Evolutionary conservation across 2,888 invertebrate species (phyloP).

Genomic region (Glomeris marginata): DNA sequence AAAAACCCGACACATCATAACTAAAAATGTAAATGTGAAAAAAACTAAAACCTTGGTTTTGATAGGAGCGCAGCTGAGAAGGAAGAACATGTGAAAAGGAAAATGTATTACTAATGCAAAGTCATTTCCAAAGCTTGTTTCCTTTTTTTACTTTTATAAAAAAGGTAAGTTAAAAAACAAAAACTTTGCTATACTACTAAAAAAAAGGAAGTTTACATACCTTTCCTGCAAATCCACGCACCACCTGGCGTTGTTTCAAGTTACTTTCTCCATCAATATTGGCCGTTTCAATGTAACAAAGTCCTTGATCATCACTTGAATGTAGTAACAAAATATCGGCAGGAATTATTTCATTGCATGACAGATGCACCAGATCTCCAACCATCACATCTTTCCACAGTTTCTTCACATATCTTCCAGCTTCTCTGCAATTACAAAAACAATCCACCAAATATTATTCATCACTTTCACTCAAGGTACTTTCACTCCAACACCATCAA

Average conservation of each 20-base stretch:
- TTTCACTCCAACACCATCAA: too few species aligned
- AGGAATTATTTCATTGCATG: slow-evolving; percentile 91
- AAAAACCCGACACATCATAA: too few species aligned
- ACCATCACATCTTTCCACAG: slow-evolving; percentile 83
- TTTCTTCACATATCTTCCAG: slow-evolving; percentile 63
- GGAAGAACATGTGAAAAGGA: background rate
- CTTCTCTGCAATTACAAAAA: slow-evolving; percentile 43
- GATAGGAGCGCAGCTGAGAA: background rate
- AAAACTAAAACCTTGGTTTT: background rate
- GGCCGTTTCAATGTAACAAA: slow-evolving; percentile 89
- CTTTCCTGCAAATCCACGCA: slow-evolving; percentile 56
- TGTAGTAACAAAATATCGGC: slow-evolving; percentile 83
- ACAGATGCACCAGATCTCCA: slow-evolving; percentile 86
- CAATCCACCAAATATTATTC: background rate
- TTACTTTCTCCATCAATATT: slow-evolving; percentile 95
- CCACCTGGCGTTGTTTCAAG: slow-evolving; percentile 77
- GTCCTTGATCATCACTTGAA: slow-evolving; percentile 72
- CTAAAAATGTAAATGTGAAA: background rate
- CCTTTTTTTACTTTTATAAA: too few species aligned
- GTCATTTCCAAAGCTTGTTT: too few species aligned
- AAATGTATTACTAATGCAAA: too few species aligned
- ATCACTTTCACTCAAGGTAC: background rate
- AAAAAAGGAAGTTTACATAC: too few species aligned
- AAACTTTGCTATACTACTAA: too few species aligned
- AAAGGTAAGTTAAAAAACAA: too few species aligned